Conservation (phyloP, 2,113 vertebrate genomes). For the Melanostigma gelatinosum region DNA sequence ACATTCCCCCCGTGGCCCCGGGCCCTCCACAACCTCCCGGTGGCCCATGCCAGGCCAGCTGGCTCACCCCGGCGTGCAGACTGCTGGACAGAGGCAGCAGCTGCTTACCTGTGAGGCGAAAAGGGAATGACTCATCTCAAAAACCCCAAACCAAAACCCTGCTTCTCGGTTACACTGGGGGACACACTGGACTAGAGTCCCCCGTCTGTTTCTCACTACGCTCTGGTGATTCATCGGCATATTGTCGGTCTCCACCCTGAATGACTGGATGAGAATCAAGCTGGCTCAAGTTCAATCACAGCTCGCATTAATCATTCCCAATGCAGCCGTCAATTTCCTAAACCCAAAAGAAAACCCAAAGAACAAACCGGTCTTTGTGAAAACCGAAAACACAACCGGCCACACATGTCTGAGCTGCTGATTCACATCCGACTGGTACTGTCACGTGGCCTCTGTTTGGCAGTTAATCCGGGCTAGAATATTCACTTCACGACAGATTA, state of each 20-base stretch:
- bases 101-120: conserved; percentile 87
- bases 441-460: not conserved
- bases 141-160: not conserved
- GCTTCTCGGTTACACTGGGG: not conserved
- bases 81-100: conserved; percentile 94
- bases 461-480: not conserved
- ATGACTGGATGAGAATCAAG: not conserved
- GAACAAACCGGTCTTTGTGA: not conserved
- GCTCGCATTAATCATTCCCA: not conserved
- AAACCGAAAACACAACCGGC: not conserved
- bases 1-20: conserved; percentile 26
- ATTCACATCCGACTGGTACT: not conserved
- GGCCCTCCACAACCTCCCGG: conserved; percentile 31
- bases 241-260: not conserved
- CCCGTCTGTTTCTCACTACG: not conserved
- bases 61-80: conserved; percentile 90
- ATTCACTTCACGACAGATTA: conserved; percentile 11
- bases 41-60: conserved; percentile 85
- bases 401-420: not conserved
- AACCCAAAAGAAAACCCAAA: not conserved
- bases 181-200: not conserved
- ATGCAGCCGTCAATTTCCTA: not conserved
- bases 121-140: not conserved
- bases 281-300: not conserved
- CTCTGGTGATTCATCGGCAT: not conserved